Base-by-base conservation (phyloP, 1,140 invertebrate genomes). In the Euura saliciscinereae region DNA sequence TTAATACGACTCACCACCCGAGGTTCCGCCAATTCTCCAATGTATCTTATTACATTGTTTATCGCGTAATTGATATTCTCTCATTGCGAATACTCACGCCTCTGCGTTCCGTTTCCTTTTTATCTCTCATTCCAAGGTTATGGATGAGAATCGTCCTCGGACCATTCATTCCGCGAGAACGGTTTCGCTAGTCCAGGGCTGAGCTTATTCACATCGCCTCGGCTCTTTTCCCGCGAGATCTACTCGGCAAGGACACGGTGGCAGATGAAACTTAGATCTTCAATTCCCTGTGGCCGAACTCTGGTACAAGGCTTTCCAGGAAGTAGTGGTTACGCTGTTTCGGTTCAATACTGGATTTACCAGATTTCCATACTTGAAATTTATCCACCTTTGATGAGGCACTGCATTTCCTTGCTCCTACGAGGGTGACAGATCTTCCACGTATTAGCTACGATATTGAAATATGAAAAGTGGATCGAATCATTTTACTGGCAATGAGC, bases 221-320 rank as follows among this genome's bases (percentile, higher is more conserved):
- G 65, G 64, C 59, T 45, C 13, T 65, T 71, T 1, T 44, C 69
- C 65, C 71, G 45, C 70, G 59, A 65, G 3, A 1, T 67, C 65
- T 66, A 45, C 69, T 10, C 59, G 51, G 69, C 66, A 71, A 28
- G 45, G 45, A 71, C 59, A 45, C 67, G 71, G 70, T 72, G 69
- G 70, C 42, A 43, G 70, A 51, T 68, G 70, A 69, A 45, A 44
- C 65, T 66, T 76, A 65, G 28, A 46, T 44, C 8, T 4, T 13
- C 13, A 65, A 28, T 28, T 28, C 28, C 28, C 28, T 28, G 28
- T 28, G 28, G 28, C 28, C 28, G 28, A 28, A 28, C 28, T 28
- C 28, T 28, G 28, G 0, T 28, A 28, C 28, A 28, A 28, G 28
- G 28, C 28, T 28, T 28, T 28, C 28, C 28, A 28, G 28, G 28